Evolutionary conservation across 2,113 vertebrate species (phyloP), one percentile per base, ranked within the genome.

Genomic region (Hiodon tergisus): DNA sequence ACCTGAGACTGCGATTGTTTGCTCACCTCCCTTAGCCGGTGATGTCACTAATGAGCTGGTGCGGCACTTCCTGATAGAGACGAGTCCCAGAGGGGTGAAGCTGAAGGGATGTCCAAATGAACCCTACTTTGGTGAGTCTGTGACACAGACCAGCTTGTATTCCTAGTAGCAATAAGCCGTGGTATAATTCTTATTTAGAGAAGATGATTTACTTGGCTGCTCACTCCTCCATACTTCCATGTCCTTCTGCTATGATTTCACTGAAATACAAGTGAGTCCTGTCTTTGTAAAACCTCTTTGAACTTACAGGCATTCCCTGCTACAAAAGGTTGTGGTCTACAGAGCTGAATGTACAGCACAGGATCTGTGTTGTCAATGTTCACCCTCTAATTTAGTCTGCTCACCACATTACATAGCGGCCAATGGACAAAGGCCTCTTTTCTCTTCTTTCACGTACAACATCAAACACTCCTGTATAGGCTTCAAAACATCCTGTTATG

Each of bases 81-180:
- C 96, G 0, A 96, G 95, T 81, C 92, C 96, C 0, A 93, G 96
- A 81, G 97, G 97, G 47, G 97, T 99, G 82, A 98, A 98, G 84
- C 94, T 99, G 88, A 99, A 99, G 89, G 97, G 97, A 4, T 99
- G 97, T 75, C 95, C 95, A 59, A 99, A 98, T 0, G 97, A 99
- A 81, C 97, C 97, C 0, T 95, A 97, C 89, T 99, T 99, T 68
- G 96, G 97, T 99, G 13, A 92, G 93, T 81, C 5, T 5, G 4
- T 13, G 1, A 5, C 16, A 13, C 9, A 13, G 17, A 17, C 0
- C 9, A 6, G 4, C 9, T 14, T 6, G 14, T 3, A 10, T 13
- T n/a, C 67, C 67, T 14, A 2, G n/a, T 6, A 9, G 3, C 53
- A 17, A 5, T 55, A 6, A 9, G 13, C 68, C 52, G 5, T 8